Conservation (phyloP, 2,113 vertebrate species). For the Pavo muticus region DNA sequence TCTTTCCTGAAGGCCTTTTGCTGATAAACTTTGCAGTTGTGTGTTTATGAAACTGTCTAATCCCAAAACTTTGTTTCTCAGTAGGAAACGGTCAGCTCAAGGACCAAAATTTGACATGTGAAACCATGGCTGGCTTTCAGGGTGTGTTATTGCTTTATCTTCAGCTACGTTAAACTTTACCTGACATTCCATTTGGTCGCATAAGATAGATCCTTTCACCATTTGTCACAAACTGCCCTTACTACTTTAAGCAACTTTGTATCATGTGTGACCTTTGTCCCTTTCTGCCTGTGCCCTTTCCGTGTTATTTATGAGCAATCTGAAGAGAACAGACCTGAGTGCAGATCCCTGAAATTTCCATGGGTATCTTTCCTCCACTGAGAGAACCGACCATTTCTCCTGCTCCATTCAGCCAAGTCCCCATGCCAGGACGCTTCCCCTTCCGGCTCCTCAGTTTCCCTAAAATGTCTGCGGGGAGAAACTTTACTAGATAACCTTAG, state of each 20-base stretch:
- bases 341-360: background rate
- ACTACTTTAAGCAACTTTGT: background rate
- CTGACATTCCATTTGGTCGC: background rate
- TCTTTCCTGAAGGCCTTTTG: background rate
- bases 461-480: background rate
- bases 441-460: background rate
- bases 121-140: background rate
- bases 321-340: background rate
- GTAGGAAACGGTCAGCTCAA: background rate
- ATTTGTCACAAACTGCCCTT: background rate
- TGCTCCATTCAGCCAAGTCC: background rate
- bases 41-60: background rate
- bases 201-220: background rate
- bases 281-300: background rate
- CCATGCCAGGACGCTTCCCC: background rate
- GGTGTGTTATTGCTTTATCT: background rate
- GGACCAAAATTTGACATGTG: background rate
- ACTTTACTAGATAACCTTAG: background rate
- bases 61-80: background rate
- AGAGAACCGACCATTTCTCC: background rate
- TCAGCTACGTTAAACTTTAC: background rate
- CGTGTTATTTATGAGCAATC: background rate
- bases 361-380: background rate
- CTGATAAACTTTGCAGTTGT: background rate
- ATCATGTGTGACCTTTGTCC: background rate